These are phyloP conservation scores for Cyclophora albipunctata DNA, from an alignment of 2,888 invertebrate species.

Conservation along the genomic window DNA sequence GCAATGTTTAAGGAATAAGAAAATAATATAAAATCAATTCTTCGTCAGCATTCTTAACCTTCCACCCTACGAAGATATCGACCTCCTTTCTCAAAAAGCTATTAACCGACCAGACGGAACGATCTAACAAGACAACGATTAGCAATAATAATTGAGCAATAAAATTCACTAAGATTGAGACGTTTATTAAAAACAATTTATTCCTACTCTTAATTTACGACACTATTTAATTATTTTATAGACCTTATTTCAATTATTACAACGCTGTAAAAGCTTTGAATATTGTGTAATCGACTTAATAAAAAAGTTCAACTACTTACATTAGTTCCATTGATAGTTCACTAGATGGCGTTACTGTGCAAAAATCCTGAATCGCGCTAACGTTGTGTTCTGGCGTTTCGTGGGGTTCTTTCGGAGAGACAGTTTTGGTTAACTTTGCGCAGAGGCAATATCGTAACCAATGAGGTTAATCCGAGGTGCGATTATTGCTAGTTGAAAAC, in stretches of 20 bases:
- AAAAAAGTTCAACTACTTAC: too few species aligned
- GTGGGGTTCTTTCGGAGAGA: neutral
- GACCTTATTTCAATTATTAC: too few species aligned
- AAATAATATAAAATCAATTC: too few species aligned
- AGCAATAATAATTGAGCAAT: neutral
- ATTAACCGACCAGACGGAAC: neutral
- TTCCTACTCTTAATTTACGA: too few species aligned
- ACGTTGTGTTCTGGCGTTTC: slow-evolving; percentile 20
- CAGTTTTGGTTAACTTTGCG: slow-evolving; percentile 81
- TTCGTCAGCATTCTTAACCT: slow-evolving; percentile 1
- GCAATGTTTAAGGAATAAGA: too few species aligned
- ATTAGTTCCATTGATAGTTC: slow-evolving; percentile 4
- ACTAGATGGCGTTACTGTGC: slow-evolving; percentile 45
- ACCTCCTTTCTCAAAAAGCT: neutral
- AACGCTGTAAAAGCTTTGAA: neutral
- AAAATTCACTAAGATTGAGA: too few species aligned
- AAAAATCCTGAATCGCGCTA: slow-evolving; percentile 33
- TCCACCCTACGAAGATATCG: neutral
- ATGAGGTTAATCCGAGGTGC: slow-evolving; percentile 91
- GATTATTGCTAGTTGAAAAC: slow-evolving; percentile 96
- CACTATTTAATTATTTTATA: too few species aligned
- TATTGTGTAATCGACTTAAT: too few species aligned
- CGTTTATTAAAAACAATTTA: neutral
- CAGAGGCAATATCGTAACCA: slow-evolving; percentile 94
- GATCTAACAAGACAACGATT: neutral